Conservation (phyloP, 2,113 vertebrate genomes). For the Triplophysa tibetana region DNA sequence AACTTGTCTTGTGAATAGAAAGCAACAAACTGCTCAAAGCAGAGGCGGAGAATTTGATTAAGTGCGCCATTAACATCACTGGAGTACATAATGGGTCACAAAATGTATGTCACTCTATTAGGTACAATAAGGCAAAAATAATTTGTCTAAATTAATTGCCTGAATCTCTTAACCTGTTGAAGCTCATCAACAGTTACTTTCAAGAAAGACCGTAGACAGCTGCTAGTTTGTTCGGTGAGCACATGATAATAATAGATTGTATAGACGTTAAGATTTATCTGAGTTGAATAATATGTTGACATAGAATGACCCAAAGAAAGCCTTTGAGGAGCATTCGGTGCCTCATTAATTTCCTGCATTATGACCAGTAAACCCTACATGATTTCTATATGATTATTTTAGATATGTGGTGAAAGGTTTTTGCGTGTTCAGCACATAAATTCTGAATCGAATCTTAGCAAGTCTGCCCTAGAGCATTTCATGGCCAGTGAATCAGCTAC, state of each 20-base stretch:
- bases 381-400: constrained; percentile 2
- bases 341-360: not conserved
- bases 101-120: not conserved
- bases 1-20: constrained; percentile 5
- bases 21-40: not conserved
- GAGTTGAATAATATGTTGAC: no score
- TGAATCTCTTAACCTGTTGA: no score
- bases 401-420: not conserved
- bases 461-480: constrained; percentile 12
- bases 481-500: constrained; percentile 37
- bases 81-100: not conserved
- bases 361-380: not conserved
- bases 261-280: no score
- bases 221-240: no score
- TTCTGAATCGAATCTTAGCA: constrained; percentile 30
- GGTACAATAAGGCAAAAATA: not conserved
- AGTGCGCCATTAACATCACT: not conserved
- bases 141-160: no score
- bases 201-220: no score
- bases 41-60: no score
- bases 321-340: not conserved
- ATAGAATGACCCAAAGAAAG: not conserved
- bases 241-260: no score
- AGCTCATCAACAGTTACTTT: no score
- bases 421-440: constrained; percentile 13